Conservation (phyloP, 2,888 invertebrate species). For the Drosophila suboccidentalis region DNA sequence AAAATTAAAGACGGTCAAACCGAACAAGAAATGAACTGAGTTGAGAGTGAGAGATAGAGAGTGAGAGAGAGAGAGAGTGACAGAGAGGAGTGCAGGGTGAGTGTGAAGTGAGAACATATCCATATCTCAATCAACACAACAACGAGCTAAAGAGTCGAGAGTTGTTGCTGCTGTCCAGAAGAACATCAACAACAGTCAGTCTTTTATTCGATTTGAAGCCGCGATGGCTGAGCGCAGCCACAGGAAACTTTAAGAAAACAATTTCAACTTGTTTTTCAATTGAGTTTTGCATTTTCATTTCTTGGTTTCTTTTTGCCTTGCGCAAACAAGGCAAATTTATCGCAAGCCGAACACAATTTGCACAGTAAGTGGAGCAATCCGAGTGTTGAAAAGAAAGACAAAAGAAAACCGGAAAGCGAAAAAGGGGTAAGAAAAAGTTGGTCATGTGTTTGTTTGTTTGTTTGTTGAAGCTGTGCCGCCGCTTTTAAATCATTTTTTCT, state of each 20-base stretch:
- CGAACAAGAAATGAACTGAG: slow-evolving; percentile 26
- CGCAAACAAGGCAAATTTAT: slow-evolving; percentile 41
- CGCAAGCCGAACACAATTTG: slow-evolving; percentile 31
- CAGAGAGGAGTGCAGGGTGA: slow-evolving; percentile 19
- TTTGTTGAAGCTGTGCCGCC: slow-evolving; percentile 14
- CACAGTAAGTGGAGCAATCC: slow-evolving; percentile 50
- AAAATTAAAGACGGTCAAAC: slow-evolving; percentile 37
- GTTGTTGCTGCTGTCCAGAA: slow-evolving; percentile 17
- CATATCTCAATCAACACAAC: slow-evolving; percentile 26
- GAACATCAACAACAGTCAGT: slow-evolving; percentile 13
- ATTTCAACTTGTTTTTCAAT: slow-evolving; percentile 33
- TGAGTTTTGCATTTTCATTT: slow-evolving; percentile 24
- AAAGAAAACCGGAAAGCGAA: not conserved
- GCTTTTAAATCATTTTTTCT: slow-evolving; percentile 16
- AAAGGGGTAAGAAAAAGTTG: slow-evolving; percentile 18
- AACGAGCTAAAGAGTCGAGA: slow-evolving; percentile 12
- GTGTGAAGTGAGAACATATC: slow-evolving; percentile 9
- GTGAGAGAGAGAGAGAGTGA: not conserved
- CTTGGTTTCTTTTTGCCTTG: not conserved
- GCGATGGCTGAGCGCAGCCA: slow-evolving; percentile 34
- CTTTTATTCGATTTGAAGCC: slow-evolving; percentile 43
- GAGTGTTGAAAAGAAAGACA: slow-evolving; percentile 10
- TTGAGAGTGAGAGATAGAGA: not conserved
- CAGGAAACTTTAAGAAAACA: slow-evolving; percentile 35
- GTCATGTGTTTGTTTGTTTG: slow-evolving; percentile 17